Evolutionary conservation across 2,797 vertebrate species (phyloP), one percentile per base, ranked within the genome.

Genomic region (Centroberyx gerrardi): DNA sequence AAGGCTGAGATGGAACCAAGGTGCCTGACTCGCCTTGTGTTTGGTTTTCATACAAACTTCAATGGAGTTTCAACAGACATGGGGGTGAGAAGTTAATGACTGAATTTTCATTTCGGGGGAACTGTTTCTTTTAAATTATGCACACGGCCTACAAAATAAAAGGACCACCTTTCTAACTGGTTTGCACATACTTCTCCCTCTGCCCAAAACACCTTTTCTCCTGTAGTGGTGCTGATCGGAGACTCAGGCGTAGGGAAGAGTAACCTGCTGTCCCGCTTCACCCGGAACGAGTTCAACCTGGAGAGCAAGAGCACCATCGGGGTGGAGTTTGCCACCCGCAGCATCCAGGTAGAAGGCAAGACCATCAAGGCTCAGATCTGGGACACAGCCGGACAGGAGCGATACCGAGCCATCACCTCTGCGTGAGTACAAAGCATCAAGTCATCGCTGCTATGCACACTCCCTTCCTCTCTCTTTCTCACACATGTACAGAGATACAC

Each of bases 221-320:
- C 48, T 38, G 2, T 72, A 97, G 97, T 97, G 89, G 96, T 97
- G 84, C 92, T 97, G 81, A 97, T 97, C 0, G 96, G 97, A 28
- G 97, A 97, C 85, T 97, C 97, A 0, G 97, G 96, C 0, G 96
- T 97, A 2, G 97, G 96, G 33, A 97, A 97, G 92, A 97, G 96
- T 85, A 97, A 97, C 90, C 93, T 97, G 49, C 93, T 97, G n/a
- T 97, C 96, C 0, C 96, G 96, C 64, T 97, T 97, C 94, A 97
- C 97, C 67, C 94, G 96, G 8, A 97, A 97, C 0, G 96, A 97
- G 93, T 97, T 97, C 92, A 97, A 92, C 94, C 90, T 96, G 93
- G 97, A 97, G 91, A 97, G 96, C 92, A 97, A 97, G 88, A 97
- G 96, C 88, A 97, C 97, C 86, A 97, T 97, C 0, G 97, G 96